phyloP scores from a whole-genome alignment of 2,797 vertebrate species.

The Novumbra hubbsi region DNA sequence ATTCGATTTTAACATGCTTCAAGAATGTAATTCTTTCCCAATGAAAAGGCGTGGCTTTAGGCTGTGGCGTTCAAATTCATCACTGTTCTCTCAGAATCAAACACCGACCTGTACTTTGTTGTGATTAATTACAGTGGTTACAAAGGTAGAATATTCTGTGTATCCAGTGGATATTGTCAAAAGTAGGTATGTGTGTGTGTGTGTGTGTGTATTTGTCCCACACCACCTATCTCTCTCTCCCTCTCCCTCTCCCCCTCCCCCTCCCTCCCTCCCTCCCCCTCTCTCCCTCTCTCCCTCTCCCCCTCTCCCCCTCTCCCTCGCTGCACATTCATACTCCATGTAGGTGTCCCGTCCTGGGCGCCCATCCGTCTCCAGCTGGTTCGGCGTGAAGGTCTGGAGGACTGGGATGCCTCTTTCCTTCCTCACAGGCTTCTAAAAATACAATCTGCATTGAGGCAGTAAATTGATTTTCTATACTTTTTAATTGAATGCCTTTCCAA shows the following conservation, averaged over 20 bases:
- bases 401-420: not conserved
- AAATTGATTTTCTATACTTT: not conserved
- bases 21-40: conserved; percentile 42
- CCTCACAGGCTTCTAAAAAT: not conserved
- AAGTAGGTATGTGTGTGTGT: not conserved
- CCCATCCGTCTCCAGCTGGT: not conserved
- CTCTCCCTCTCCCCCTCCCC: not conserved
- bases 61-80: conserved; percentile 25
- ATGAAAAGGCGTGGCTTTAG: conserved; percentile 37
- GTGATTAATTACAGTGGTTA: not conserved
- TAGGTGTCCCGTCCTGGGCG: too few species aligned
- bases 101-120: not conserved
- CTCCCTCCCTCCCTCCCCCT: not conserved
- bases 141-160: not conserved
- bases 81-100: not conserved
- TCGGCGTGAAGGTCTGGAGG: not conserved
- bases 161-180: not conserved
- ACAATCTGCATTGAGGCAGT: not conserved
- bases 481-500: not conserved
- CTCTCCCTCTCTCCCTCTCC: too few species aligned
- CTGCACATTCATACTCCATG: not conserved
- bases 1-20: conserved; percentile 45
- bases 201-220: not conserved
- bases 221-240: not conserved
- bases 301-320: too few species aligned